Base-by-base conservation (phyloP, 1,140 invertebrate genomes). In the Onthophagus taurus region DNA sequence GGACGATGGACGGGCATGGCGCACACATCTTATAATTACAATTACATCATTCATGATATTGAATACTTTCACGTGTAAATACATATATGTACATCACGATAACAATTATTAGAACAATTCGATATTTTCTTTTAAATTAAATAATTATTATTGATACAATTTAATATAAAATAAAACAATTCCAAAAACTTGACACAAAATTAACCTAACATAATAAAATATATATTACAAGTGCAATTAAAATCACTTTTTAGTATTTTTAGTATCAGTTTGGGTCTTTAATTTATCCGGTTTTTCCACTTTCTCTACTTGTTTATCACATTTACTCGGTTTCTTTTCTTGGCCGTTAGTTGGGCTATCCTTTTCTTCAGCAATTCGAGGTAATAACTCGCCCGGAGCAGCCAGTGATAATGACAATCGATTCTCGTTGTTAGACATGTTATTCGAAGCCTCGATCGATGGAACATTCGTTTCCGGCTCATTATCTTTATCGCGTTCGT, bases 341-440 rank as follows among this genome's bases (percentile, higher is more conserved):
- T 44, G 36, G 20, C 37, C 44, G 13, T 77, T 77, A 0, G 83
- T 87, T 0, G 84, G 84, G 9, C 83, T 86, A 63, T 88, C 84
- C 59, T 87, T 87, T 60, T 88, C 84, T 58, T 89, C 85, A 0
- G 85, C 84, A 50, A 84, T 85, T 44, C 81, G 68, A 3, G 81
- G 81, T 31, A 85, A 57, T 3, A 72, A 56, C 57, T 76, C 73
- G 44, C 67, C 68, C 0, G 67, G 64, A 30, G 63, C 57, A n/a
- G 64, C 61, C 39, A 65, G 54, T 43, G 61, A 64, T 41, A 72
- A 55, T 18, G 63, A 68, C 44, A 67, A 54, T 18, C 62, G 52
- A 47, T 58, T 54, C 45, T 60, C 58, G 14, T 52, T 47, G n/a
- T 24, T 41, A 46, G 31, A 53, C 39, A 14, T 53, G 42, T 41